phyloP scores from a whole-genome alignment of 2,888 invertebrate genomes.

The Halocaridina rubra region DNA sequence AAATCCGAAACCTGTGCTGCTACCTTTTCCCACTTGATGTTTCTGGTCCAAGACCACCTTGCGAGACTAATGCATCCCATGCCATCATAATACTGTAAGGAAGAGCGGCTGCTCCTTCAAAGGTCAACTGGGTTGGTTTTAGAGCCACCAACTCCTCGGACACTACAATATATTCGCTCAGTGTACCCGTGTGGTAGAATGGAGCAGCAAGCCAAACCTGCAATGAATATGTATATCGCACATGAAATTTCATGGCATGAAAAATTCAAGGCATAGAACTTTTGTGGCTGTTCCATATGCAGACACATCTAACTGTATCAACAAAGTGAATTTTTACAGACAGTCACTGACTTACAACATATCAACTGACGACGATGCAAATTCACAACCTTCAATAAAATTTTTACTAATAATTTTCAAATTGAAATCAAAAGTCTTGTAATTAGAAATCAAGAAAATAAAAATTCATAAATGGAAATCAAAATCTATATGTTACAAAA shows the following conservation, averaged over 20 bases:
- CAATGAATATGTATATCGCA: no score
- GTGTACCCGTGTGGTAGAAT: constrained; percentile 74
- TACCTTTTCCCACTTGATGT: constrained; percentile 60
- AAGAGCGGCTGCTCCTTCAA: constrained; percentile 65
- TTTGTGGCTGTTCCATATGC: no score
- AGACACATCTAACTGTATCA: no score
- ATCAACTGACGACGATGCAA: no score
- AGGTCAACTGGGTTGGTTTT: constrained; percentile 63
- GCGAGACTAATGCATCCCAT: constrained; percentile 73
- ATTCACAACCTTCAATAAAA: neutral
- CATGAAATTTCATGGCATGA: no score
- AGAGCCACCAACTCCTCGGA: constrained; percentile 69
- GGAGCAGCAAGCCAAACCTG: constrained; percentile 74
- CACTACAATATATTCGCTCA: constrained; percentile 73
- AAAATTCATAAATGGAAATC: no score
- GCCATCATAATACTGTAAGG: constrained; percentile 71
- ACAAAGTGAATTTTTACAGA: no score
- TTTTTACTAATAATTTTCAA: neutral
- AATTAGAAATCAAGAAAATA: neutral
- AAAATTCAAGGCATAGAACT: no score
- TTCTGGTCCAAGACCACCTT: constrained; percentile 49
- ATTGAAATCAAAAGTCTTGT: no score
- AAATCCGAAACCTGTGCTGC: neutral
- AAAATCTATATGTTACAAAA: no score
- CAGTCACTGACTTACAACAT: no score